Base-by-base conservation (phyloP, 2,888 invertebrate species). In the Meiosimyza platycephala region DNA sequence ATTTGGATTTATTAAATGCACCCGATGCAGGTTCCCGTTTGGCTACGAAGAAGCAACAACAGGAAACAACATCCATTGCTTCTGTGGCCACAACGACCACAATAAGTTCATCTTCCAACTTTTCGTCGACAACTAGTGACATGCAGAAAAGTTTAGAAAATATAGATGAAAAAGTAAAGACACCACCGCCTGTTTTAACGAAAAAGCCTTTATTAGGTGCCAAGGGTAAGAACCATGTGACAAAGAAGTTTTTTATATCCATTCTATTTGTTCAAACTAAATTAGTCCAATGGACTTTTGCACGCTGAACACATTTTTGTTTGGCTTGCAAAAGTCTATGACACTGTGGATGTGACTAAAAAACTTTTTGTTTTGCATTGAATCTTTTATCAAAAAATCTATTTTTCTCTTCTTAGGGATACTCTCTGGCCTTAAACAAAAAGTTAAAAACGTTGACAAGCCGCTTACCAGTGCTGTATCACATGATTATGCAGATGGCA, bases 131-230 rank as follows among this genome's bases (percentile, higher is more conserved):
- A 9, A 40, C 40, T 9, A 78, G 82, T 48, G 86, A 86, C 69
- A 74, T 85, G 64, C 81, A 85, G 75, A 87, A 85, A 76, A 86
- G 85, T 75, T 77, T 85, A 74, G 87, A 88, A 75, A 88, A 80
- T 77, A 76, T 85, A 76, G 88, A 89, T 78, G 88, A 87, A 64
- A 84, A 86, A 79, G 80, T 85, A 72, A 84, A 86, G 77, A 84
- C 84, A 12, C 85, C 86, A 73, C 87, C 88, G 54, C 89, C 89
- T 48, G 84, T 89, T 76, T 86, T 89, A 55, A 87, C 88, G 65
- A 90, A 90, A 79, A 93, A 93, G 85, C 93, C 93, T 11, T 88
- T 89, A 65, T 90, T 93, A 82, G 91, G 92, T 77, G 87, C 90
- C 54, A 93, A 93, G 85, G 80, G 85, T 84, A 63, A 78, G 80